Evolutionary conservation across 2,888 invertebrate genomes (phyloP).

Genomic region (Chloroclysta siterata): DNA sequence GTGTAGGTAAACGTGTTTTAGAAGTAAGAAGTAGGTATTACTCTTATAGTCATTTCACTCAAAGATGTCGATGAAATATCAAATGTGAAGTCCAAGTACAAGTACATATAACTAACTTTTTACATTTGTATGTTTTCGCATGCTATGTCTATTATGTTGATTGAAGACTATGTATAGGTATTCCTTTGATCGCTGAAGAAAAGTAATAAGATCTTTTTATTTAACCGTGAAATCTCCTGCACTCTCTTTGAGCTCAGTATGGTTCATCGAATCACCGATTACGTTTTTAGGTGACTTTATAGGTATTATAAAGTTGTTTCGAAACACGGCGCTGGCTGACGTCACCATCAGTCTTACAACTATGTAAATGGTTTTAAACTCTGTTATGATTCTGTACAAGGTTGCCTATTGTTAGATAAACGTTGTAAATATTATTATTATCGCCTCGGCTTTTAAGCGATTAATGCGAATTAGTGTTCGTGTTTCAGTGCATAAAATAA

Average conservation of each 20-base stretch:
- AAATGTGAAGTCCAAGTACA: too few relatives aligned
- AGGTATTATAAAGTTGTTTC: conserved; percentile 49
- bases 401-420: conserved; percentile 47
- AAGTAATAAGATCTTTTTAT: conserved; percentile 33
- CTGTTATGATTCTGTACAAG: conserved; percentile 43
- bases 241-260: conserved; percentile 41
- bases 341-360: conserved; percentile 55
- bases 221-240: conserved; percentile 52
- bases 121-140: too few relatives aligned
- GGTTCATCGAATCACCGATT: too few relatives aligned
- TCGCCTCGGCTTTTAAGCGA: conserved; percentile 34
- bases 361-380: conserved; percentile 43
- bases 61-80: too few relatives aligned
- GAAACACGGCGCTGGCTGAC: conserved; percentile 57
- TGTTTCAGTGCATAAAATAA: conserved; percentile 13
- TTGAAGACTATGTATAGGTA: too few relatives aligned
- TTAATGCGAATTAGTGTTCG: conserved; percentile 1
- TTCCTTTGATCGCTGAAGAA: conserved; percentile 8
- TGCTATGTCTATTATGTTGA: too few relatives aligned
- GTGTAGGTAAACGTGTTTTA: too few relatives aligned
- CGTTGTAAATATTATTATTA: conserved; percentile 41
- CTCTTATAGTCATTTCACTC: too few relatives aligned
- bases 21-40: too few relatives aligned
- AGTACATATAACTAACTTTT: too few relatives aligned
- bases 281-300: too few relatives aligned